These are phyloP conservation scores for Perodicticus potto DNA, from an alignment of 2,797 vertebrate species.

Conservation along the genomic window DNA sequence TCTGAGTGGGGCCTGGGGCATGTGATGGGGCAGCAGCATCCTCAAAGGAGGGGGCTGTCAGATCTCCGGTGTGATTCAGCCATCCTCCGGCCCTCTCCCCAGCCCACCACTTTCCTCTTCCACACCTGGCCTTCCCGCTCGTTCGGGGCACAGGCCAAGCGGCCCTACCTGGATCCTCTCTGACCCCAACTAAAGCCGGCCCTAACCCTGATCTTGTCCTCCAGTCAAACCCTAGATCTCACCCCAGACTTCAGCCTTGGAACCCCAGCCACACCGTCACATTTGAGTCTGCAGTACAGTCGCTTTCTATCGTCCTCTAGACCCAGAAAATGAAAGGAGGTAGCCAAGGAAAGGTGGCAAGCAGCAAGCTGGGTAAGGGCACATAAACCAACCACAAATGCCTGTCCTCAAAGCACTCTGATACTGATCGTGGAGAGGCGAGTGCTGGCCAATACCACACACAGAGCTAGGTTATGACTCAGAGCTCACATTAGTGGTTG, in stretches of 20 bases:
- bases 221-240: neutral
- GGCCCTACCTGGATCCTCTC: neutral
- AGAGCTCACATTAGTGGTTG: neutral
- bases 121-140: neutral
- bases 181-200: neutral
- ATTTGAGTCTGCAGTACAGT: neutral
- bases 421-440: neutral
- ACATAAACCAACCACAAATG: neutral
- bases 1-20: conserved; percentile 78
- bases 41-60: conserved; percentile 75
- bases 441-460: neutral
- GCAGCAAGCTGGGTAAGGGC: neutral
- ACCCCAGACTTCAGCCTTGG: neutral
- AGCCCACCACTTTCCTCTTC: conserved; percentile 35
- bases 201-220: neutral
- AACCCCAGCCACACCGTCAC: neutral
- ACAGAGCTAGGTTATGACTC: neutral
- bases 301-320: neutral
- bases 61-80: conserved; percentile 68
- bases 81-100: neutral
- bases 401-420: neutral
- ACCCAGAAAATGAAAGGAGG: neutral
- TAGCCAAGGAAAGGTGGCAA: neutral
- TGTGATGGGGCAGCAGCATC: conserved; percentile 78
- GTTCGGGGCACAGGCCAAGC: neutral